phyloP scores from a whole-genome alignment of 2,888 invertebrate genomes.

The Lypha dubia region DNA sequence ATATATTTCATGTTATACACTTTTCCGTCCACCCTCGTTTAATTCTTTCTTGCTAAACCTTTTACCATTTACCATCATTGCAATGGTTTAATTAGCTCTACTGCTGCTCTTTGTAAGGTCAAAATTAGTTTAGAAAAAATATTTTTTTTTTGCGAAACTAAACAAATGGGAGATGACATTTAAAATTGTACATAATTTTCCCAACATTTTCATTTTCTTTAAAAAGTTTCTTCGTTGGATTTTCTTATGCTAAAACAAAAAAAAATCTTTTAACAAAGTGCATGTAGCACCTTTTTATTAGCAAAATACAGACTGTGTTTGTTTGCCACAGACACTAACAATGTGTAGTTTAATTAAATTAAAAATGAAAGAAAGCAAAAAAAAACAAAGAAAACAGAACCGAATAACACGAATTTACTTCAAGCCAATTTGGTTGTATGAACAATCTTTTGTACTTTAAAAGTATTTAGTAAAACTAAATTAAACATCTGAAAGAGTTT shows the following conservation, averaged over 20 bases:
- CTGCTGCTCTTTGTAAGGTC: constrained; percentile 1
- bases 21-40: not conserved
- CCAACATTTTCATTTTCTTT: constrained; percentile 10
- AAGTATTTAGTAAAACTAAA: constrained; percentile 33
- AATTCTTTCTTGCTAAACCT: not conserved
- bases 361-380: constrained; percentile 8
- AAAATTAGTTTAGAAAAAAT: constrained; percentile 1
- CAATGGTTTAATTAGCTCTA: constrained; percentile 25
- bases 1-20: no score
- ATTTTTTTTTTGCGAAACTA: not conserved
- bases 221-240: constrained; percentile 23
- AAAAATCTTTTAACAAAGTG: constrained; percentile 19
- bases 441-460: not conserved
- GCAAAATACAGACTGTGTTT: constrained; percentile 19
- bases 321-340: constrained; percentile 36
- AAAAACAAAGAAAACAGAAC: constrained; percentile 1
- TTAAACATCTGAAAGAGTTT: constrained; percentile 44
- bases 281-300: constrained; percentile 32
- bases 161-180: constrained; percentile 18
- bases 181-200: constrained; percentile 6
- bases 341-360: constrained; percentile 62
- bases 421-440: constrained; percentile 9
- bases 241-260: not conserved
- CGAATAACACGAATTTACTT: constrained; percentile 7
- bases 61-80: not conserved